Evolutionary conservation across 2,113 vertebrate species (phyloP).

Genomic region (Thomomys bottae): DNA sequence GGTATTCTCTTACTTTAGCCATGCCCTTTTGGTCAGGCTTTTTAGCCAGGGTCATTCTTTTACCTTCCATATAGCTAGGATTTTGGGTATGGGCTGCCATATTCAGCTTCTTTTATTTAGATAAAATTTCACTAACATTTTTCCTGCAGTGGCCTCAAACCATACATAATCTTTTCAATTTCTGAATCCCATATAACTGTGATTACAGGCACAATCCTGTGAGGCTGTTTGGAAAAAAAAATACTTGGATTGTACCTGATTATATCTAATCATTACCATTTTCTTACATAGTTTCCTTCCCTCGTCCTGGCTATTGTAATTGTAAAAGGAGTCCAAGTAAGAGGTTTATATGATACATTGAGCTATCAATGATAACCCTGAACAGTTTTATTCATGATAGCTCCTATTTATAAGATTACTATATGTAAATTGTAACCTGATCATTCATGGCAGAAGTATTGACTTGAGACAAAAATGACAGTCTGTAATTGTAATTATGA

Average conservation of each 20-base stretch:
- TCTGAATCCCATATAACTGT: no score
- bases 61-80: no score
- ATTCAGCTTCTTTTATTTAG: no score
- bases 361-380: not conserved
- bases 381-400: not conserved
- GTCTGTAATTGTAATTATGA: conserved; percentile 29
- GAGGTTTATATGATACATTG: not conserved
- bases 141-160: no score
- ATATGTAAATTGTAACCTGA: conserved; percentile 4
- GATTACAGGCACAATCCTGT: no score
- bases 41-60: no score
- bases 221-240: not conserved
- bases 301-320: not conserved
- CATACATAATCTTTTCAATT: no score
- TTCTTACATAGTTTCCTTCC: conserved; percentile 5
- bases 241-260: not conserved
- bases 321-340: conserved; percentile 7
- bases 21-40: no score
- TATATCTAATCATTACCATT: not conserved
- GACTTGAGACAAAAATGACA: not conserved
- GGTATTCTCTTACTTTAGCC: no score
- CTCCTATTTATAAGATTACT: not conserved
- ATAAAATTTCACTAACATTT: no score
- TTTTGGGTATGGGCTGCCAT: no score
- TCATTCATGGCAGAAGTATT: not conserved